Conservation (phyloP, 2,797 vertebrate species). For the Sebastolobus altivelis region DNA sequence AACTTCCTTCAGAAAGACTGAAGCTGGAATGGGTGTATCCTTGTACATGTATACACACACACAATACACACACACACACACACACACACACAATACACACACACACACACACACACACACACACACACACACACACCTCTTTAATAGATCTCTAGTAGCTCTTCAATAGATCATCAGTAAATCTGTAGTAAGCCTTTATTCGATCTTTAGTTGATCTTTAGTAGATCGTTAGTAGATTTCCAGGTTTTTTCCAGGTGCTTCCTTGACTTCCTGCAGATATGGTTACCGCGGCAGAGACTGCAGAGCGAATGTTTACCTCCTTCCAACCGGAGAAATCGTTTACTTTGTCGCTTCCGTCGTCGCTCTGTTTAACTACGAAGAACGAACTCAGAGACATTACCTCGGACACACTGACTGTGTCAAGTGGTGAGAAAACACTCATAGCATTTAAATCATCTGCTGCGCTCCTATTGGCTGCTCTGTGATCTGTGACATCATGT, state of each 20-base stretch:
- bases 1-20: constrained; percentile 94
- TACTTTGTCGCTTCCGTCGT: constrained; percentile 98
- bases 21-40: constrained; percentile 99
- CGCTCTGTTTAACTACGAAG: constrained; percentile 96
- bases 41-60: constrained; percentile 62
- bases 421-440: constrained; percentile 90
- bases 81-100: too few relatives aligned
- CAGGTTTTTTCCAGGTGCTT: constrained; percentile 14
- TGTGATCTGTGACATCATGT: constrained; percentile 17
- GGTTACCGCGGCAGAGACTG: constrained; percentile 97
- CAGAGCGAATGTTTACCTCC: constrained; percentile 95
- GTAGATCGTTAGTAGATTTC: background rate
- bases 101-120: too few relatives aligned
- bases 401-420: constrained; percentile 97
- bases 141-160: background rate
- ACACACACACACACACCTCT: too few relatives aligned
- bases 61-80: background rate
- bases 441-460: background rate
- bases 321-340: constrained; percentile 96
- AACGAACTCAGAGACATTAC: constrained; percentile 95
- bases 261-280: constrained; percentile 87
- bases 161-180: background rate
- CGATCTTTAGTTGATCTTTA: background rate
- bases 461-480: background rate
- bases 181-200: background rate